Evolutionary conservation across 2,797 vertebrate species (phyloP).

Genomic region (Acanthurus tractus): DNA sequence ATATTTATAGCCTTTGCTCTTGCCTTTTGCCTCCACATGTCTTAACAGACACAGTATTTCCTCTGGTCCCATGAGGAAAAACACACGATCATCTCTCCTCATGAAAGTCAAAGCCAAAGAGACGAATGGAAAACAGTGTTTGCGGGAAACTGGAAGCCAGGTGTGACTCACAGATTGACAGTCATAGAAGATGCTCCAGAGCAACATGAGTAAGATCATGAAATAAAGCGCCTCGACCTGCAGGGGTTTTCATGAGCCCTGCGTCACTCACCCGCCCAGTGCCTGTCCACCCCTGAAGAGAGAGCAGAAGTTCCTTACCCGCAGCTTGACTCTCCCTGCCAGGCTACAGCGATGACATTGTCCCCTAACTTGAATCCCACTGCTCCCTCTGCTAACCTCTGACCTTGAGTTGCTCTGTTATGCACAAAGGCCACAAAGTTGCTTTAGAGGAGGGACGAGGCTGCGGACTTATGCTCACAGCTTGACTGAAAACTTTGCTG

Average conservation of each 20-base stretch:
- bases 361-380: slow-evolving; percentile 44
- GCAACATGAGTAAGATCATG: slow-evolving; percentile 72
- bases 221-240: slow-evolving; percentile 51
- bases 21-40: background rate
- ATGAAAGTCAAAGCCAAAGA: slow-evolving; percentile 61
- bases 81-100: slow-evolving; percentile 31
- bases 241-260: slow-evolving; percentile 52
- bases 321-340: slow-evolving; percentile 47
- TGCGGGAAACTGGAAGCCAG: slow-evolving; percentile 49
- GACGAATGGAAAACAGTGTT: slow-evolving; percentile 33
- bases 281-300: slow-evolving; percentile 30
- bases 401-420: slow-evolving; percentile 57
- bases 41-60: slow-evolving; percentile 4
- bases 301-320: slow-evolving; percentile 51
- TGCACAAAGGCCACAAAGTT: slow-evolving; percentile 55
- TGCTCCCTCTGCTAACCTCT: slow-evolving; percentile 52
- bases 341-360: slow-evolving; percentile 48
- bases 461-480: slow-evolving; percentile 64
- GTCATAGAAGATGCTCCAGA: slow-evolving; percentile 68
- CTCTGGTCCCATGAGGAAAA: slow-evolving; percentile 19
- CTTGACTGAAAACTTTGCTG: slow-evolving; percentile 55
- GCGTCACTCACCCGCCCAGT: slow-evolving; percentile 65
- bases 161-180: slow-evolving; percentile 72
- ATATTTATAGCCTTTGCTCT: background rate
- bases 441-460: slow-evolving; percentile 50